Evolutionary conservation across 1,140 invertebrate genomes (phyloP).

Genomic region (Lordiphosa collinella): DNA sequence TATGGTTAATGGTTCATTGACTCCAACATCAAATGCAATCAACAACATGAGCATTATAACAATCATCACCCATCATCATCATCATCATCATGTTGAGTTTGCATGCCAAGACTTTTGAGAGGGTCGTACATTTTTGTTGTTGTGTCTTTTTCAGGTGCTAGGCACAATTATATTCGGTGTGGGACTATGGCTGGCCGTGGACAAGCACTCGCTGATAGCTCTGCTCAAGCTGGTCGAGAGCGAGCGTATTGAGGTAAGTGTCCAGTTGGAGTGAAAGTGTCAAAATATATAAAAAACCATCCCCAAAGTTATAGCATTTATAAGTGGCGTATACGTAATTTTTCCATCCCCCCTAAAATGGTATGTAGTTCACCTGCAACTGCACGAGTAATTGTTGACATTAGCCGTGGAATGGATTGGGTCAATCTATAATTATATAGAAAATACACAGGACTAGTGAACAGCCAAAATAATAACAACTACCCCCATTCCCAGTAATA

Average conservation of each 20-base stretch:
- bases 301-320: conserved; percentile 13
- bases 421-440: conserved; percentile 34
- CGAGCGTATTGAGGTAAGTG: conserved; percentile 83
- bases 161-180: conserved; percentile 87
- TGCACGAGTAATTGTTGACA: conserved; percentile 33
- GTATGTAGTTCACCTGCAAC: conserved; percentile 33
- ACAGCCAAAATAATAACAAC: conserved; percentile 10
- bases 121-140: conserved; percentile 16
- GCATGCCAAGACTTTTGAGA: conserved; percentile 1
- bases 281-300: conserved; percentile 19
- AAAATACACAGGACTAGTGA: conserved; percentile 9
- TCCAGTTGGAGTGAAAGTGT: conserved; percentile 41
- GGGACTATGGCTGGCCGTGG: conserved; percentile 88
- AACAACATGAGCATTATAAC: conserved; percentile 57
- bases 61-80: conserved; percentile 56
- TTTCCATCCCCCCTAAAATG: conserved; percentile 14
- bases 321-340: conserved; percentile 32
- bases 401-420: conserved; percentile 6
- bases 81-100: conserved; percentile 34
- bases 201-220: conserved; percentile 85
- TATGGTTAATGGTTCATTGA: conserved; percentile 52
- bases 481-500: conserved; percentile 16
- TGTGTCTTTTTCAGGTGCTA: conserved; percentile 82
- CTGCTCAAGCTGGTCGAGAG: conserved; percentile 83
- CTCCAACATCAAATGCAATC: conserved; percentile 64